Base-by-base conservation (phyloP, 2,113 vertebrate species). In the Nibea albiflora region DNA sequence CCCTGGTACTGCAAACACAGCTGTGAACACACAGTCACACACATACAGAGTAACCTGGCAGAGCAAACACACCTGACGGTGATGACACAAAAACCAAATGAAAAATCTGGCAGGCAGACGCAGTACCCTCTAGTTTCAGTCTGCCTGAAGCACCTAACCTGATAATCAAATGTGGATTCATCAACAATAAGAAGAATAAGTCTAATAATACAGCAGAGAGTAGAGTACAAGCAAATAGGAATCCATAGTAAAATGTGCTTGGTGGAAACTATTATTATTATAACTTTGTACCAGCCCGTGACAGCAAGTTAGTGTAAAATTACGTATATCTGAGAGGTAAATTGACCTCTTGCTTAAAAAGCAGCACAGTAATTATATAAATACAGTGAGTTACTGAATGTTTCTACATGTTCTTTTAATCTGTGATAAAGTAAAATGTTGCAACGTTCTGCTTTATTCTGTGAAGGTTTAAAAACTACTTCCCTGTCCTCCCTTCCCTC, bases 1-100 rank as follows among this genome's bases (percentile, higher is more conserved):
- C 28, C 35, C 22, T 76, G 73, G 56, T 70, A 62, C 74, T 66
- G 9, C 62, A 88, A 84, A 89, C 81, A 86, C 85, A 90, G 80
- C 39, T 85, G 84, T 76, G 35, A 74, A 52, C 73, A 67, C 56
- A 46, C 47, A 54, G 3, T 35, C 0, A 57, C 73, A 76, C 68
- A 47, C 69, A 63, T 3, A 50, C 35, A 44, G 1, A 56, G 49
- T 47, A 57, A 78, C 28, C 52, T 52, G 42, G 44, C 62, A 65
- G 35, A 81, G 26, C 60, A 74, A 52, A 62, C 62, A 44, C 61
- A 65, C n/a, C 62, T 65, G n/a, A 47, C 39, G 67, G 54, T 24
- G 56, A 85, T 69, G 53, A 76, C 60, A 62, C 72, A 76, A 64
- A 64, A 26, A 65, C n/a, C 31, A 49, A 69, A 83, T 19, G 14